A percentile compares a stretch with the other conserved stretches of the same genome.
phyloP scores from a whole-genome alignment of 2,888 invertebrate genomes.

The Rhingia campestris region DNA sequence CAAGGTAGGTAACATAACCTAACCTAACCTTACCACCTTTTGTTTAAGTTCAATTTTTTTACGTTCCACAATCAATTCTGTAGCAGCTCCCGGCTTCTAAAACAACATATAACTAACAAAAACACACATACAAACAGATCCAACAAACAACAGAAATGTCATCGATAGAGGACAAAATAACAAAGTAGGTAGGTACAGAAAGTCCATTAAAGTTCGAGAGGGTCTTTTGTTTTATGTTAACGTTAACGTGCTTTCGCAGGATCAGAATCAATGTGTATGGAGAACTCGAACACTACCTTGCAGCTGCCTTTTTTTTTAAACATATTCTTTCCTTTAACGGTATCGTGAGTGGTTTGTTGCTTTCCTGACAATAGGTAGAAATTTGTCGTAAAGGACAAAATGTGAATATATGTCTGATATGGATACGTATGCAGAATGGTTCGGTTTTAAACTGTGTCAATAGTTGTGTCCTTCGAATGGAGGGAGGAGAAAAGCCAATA shows the following conservation, averaged over 20 bases:
- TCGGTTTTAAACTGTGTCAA: constrained; percentile 61
- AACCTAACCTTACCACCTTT: neutral
- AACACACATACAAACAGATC: neutral
- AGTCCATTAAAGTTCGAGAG: constrained; percentile 60
- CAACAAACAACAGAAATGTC: constrained; percentile 50
- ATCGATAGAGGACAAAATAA: constrained; percentile 7
- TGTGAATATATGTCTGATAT: constrained; percentile 15
- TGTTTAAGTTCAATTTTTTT: constrained; percentile 14
- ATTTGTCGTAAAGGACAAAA: constrained; percentile 56
- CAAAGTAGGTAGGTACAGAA: constrained; percentile 5
- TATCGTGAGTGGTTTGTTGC: constrained; percentile 30
- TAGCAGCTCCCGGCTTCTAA: neutral
- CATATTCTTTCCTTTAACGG: constrained; percentile 27
- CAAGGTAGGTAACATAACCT: neutral
- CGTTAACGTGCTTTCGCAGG: constrained; percentile 16
- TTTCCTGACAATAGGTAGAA: constrained; percentile 47
- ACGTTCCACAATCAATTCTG: constrained; percentile 9
- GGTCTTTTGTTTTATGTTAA: constrained; percentile 58
- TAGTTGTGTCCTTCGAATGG: constrained; percentile 42
- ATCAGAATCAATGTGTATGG: constrained; percentile 54
- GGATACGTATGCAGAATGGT: constrained; percentile 24
- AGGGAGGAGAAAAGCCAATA: constrained; percentile 8
- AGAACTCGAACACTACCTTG: constrained; percentile 39
- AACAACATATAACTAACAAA: neutral
- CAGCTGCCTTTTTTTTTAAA: constrained; percentile 61